phyloP scores from a whole-genome alignment of 2,797 vertebrate species.

The Macropodus opercularis region DNA sequence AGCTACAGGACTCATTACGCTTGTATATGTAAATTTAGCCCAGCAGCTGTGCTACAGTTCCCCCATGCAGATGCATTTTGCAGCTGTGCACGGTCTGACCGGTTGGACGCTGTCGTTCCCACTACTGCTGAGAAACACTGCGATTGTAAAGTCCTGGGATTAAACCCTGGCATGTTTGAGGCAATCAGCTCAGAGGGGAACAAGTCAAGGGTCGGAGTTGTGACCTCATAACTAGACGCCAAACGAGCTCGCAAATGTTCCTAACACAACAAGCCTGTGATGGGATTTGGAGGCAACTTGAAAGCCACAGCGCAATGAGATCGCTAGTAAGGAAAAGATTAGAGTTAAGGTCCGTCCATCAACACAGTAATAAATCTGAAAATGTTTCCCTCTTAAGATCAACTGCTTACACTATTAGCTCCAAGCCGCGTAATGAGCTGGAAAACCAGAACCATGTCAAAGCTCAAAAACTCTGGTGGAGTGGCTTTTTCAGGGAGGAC shows the following conservation, averaged over 20 bases:
- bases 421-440: slow-evolving; percentile 59
- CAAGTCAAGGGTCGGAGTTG: slow-evolving; percentile 16
- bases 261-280: slow-evolving; percentile 9
- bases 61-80: slow-evolving; percentile 30
- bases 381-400: slow-evolving; percentile 36
- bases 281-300: slow-evolving; percentile 20
- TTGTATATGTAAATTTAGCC: slow-evolving; percentile 14
- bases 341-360: slow-evolving; percentile 51
- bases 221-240: slow-evolving; percentile 23
- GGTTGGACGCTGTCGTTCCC: slow-evolving; percentile 10
- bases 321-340: slow-evolving; percentile 42
- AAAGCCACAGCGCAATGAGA: slow-evolving; percentile 30
- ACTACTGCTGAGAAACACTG: slow-evolving; percentile 21
- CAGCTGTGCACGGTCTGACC: slow-evolving; percentile 30
- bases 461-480: slow-evolving; percentile 5
- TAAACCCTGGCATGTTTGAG: slow-evolving; percentile 40
- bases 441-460: slow-evolving; percentile 66
- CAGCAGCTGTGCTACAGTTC: background rate
- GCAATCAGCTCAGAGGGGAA: slow-evolving; percentile 27
- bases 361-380: slow-evolving; percentile 54
- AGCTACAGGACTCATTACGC: slow-evolving; percentile 26
- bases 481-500: background rate
- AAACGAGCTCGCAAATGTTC: slow-evolving; percentile 10
- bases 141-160: slow-evolving; percentile 26
- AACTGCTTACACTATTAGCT: slow-evolving; percentile 38